Percentiles rank a stretch among this genome's conserved stretches.
These are phyloP conservation scores for Saccopteryx bilineata DNA, from an alignment of 2,113 vertebrate species.

Conservation along the genomic window DNA sequence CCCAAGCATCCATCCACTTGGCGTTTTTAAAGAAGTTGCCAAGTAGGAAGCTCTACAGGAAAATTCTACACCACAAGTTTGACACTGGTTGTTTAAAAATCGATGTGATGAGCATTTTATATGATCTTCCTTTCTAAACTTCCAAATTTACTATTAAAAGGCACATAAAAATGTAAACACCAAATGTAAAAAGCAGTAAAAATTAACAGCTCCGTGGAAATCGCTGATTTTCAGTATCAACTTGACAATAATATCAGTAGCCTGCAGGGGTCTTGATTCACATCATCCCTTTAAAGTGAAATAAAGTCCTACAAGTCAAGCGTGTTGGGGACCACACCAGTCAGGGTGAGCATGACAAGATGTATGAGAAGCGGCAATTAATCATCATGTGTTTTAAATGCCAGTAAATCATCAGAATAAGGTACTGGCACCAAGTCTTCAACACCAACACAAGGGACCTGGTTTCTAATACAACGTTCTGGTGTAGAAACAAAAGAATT, in stretches of 20 bases:
- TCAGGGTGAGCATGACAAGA: not conserved
- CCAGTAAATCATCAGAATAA: not conserved
- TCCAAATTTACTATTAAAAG: constrained; percentile 28
- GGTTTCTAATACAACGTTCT: not conserved
- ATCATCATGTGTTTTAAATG: not conserved
- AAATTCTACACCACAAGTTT: not conserved
- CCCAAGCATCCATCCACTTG: not conserved
- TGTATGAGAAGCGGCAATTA: not conserved
- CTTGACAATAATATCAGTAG: not conserved
- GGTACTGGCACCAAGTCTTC: not conserved
- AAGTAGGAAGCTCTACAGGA: not conserved
- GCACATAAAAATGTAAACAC: not conserved
- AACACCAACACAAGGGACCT: not conserved
- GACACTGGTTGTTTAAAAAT: not conserved
- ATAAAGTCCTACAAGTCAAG: not conserved
- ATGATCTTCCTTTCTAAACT: not conserved
- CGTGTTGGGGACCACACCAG: not conserved
- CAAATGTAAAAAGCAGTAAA: not conserved
- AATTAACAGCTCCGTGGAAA: not conserved
- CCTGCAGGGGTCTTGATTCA: not conserved
- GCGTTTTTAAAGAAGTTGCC: not conserved
- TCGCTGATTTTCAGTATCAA: not conserved
- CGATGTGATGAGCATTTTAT: not conserved
- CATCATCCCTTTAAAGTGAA: not conserved
- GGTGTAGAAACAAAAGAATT: not conserved